Evolutionary conservation across 2,888 invertebrate genomes (phyloP), one percentile per base, ranked within the genome.

Genomic region (Luperina testacea): DNA sequence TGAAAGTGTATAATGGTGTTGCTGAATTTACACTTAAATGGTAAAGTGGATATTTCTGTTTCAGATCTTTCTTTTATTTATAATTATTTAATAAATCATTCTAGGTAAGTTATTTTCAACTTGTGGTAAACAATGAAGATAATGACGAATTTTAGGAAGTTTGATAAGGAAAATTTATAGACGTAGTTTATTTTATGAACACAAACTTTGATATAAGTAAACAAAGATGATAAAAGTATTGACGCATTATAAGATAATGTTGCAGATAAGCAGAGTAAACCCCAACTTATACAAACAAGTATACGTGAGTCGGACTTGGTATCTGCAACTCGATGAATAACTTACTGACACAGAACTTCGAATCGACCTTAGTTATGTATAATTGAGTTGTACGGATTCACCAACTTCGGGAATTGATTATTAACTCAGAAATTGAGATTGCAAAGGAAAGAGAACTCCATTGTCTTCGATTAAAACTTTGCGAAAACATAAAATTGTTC

Each of bases 361-460:
- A 85, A 79, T 84, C 87, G 88, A 91, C 90, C 90, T 91, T 84
- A 89, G 32, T 90, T 86, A 87, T n/a, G n/a, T 86, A 86, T 91
- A 92, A 93, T 93, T 91, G 88, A 92, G 92, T 93, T 90, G 89
- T 90, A 84, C 82, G 87, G 89, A 90, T 91, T 91, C 89, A 77
- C 80, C 72, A 93, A 91, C 91, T 93, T 93, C 70, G 82, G 65
- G 85, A 91, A 91, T 93, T 91, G 91, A 92, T 91, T 91, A 91
- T 90, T 89, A 91, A 91, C 87, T 91, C 84, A 79, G 89, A 88
- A 88, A 88, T 89, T 84, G 82, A 82, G 72, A 89, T 86, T 75
- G 86, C 76, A 80, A 83, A 80, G 72, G 65, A 81, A 78, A 79
- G 80, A 83, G 76, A 88, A 88, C 78, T 85, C 75, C 75, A 85